Conservation (phyloP, 2,797 vertebrate genomes). For the Amblyopsis hoosieri region DNA sequence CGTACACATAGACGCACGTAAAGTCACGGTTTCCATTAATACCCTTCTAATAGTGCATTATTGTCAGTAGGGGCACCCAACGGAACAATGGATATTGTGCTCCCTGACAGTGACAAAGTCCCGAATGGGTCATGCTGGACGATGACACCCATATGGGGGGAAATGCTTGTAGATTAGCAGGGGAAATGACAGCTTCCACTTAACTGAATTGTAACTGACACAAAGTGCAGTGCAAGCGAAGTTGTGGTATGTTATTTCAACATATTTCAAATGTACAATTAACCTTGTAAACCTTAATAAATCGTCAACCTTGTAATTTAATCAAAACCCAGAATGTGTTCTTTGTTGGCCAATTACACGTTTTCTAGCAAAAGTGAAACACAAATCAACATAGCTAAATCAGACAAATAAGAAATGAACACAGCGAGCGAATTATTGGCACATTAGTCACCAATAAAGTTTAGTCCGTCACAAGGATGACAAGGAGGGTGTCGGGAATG, state of each 20-base stretch:
- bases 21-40: slow-evolving; percentile 5
- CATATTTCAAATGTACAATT: slow-evolving; percentile 11
- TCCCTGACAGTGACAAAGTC: slow-evolving; percentile 59
- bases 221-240: slow-evolving; percentile 28
- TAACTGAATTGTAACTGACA: slow-evolving; percentile 50
- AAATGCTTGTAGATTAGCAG: slow-evolving; percentile 63
- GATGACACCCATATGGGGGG: slow-evolving; percentile 66
- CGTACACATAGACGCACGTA: not conserved
- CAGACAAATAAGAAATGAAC: not conserved
- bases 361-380: not conserved
- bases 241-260: slow-evolving; percentile 20
- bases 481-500: too few species aligned
- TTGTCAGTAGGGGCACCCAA: slow-evolving; percentile 40
- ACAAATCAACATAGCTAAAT: not conserved
- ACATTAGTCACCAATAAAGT: too few species aligned
- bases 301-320: not conserved
- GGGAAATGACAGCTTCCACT: slow-evolving; percentile 67
- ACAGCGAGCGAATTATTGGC: not conserved
- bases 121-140: slow-evolving; percentile 52
- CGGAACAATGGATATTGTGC: slow-evolving; percentile 74
- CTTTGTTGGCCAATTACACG: not conserved
- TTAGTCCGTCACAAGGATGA: too few species aligned
- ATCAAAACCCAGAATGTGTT: not conserved
- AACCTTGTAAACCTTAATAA: not conserved
- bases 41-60: slow-evolving; percentile 33